Evolutionary conservation across 2,113 vertebrate genomes (phyloP).

Genomic region (Dromas ardeola): DNA sequence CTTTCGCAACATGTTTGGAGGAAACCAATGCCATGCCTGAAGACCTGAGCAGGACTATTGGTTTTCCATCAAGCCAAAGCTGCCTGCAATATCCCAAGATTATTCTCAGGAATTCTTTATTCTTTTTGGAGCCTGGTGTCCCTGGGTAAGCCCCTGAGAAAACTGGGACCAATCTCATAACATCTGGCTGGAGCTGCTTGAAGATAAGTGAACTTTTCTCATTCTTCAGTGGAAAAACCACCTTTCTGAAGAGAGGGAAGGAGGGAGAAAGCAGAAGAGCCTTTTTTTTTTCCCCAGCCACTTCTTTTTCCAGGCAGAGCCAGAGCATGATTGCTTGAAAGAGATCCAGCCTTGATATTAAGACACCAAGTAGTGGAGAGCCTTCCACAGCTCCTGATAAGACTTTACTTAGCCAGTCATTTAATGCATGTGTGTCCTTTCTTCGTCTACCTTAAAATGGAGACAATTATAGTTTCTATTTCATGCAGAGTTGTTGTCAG

Average conservation of each 20-base stretch:
- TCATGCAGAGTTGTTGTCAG: not conserved
- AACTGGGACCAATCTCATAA: not conserved
- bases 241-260: not conserved
- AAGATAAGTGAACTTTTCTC: not conserved
- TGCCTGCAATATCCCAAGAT: not conserved
- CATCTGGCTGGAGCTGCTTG: not conserved
- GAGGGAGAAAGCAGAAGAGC: not conserved
- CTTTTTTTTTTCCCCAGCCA: not conserved
- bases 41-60: not conserved
- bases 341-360: not conserved
- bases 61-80: not conserved
- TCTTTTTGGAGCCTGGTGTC: not conserved
- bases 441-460: slow-evolving; percentile 4
- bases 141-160: not conserved
- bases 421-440: not conserved
- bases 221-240: not conserved
- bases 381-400: not conserved
- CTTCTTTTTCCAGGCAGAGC: not conserved
- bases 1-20: not conserved
- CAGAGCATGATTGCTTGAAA: not conserved
- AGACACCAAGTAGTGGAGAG: not conserved
- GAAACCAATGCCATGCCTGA: not conserved
- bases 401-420: not conserved
- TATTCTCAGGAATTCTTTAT: not conserved
- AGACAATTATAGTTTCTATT: not conserved